Evolutionary conservation across 2,797 vertebrate species (phyloP), one percentile per base, ranked within the genome.

Genomic region (Chrysocyon brachyurus): DNA sequence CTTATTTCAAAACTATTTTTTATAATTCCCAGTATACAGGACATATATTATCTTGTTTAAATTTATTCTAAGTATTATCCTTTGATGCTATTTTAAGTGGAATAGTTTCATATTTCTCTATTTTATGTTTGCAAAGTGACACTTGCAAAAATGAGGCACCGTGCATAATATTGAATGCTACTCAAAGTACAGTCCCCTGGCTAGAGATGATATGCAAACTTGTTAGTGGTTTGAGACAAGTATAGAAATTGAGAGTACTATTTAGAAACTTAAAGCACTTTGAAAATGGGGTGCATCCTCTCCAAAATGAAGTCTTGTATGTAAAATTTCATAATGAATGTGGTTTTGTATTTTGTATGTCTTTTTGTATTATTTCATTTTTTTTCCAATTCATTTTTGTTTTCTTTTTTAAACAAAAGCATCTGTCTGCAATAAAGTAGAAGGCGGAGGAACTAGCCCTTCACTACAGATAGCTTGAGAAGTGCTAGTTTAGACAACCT

Each of bases 361-460:
- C 49, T 52, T 68, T 78, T 57, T 36, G 72, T n/a, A 31, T 66
- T n/a, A 49, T 66, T 63, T 92, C 4, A 63, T 46, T 72, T 83
- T 81, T 81, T 86, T 87, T 87, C 52, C 52, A 72, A 63, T 90
- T 95, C 54, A 49, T 79, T 83, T 83, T 17, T 72, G 7, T 52
- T 49, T 52, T 72, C 16, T 87, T 82, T 68, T 56, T 79, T 79
- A 56, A 96, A 79, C 33, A 28, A 63, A 87, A 46, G 5, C n/a
- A 36, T 28, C 21, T 22, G 12, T 79, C 33, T 36, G 28, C 26
- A 94, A 77, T 70, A 84, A 72, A 49, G 8, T 22, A n/a, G 31
- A 83, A 6, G 4, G 22, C 10, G 31, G 12, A 89, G 7, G 36
- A 70, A 49, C 54, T 26, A 79, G 24, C 54, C 8, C 11, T 75